Evolutionary conservation across 2,113 vertebrate species (phyloP), one percentile per base, ranked within the genome.

Genomic region (Rattus rattus): DNA sequence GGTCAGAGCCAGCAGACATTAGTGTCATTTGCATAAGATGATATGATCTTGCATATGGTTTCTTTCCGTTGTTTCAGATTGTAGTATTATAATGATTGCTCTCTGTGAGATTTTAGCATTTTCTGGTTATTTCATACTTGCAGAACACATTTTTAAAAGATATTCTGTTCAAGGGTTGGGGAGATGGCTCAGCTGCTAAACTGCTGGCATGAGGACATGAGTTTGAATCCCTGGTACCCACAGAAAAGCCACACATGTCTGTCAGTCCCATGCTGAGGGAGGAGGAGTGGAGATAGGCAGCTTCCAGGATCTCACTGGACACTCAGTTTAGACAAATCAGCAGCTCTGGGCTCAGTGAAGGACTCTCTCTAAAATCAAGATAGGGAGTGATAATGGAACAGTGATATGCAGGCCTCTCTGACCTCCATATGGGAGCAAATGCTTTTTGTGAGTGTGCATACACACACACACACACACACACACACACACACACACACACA

Each of bases 101-200:
- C 76, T 94, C 7, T 87, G 7, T 73, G 28, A 59, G 4, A 61
- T 83, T 75, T 54, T 4, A 5, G 52, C 73, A 92, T 26, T 52
- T 52, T 83, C 59, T 56, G 76, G 11, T 56, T 84, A 80, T 77
- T 96, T 81, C 10, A 11, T 94, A 72, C 76, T 85, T 94, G 43
- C 1, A 52, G 26, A 91, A 84, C 20, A 76, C n/a, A 30, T 39
- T 67, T 83, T 85, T 56, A 56, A 63, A 81, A 72, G 39, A 11
- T 24, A 17, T 91, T 11, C 7, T 59, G 5, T 10, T 83, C 17
- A 24, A 56, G 28, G 22, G 43, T 49, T 52, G 63, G 39, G 61
- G 30, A 69, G 43, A 87, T 36, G 11, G 63, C 11, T 52, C 28
- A 49, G 16, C 17, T 49, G 30, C 2, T 87, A 52, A 86, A 47